Percentiles rank a stretch among this genome's conserved stretches.
These are phyloP conservation scores for Lepus europaeus DNA, from an alignment of 2,113 vertebrate species.

Conservation along the genomic window DNA sequence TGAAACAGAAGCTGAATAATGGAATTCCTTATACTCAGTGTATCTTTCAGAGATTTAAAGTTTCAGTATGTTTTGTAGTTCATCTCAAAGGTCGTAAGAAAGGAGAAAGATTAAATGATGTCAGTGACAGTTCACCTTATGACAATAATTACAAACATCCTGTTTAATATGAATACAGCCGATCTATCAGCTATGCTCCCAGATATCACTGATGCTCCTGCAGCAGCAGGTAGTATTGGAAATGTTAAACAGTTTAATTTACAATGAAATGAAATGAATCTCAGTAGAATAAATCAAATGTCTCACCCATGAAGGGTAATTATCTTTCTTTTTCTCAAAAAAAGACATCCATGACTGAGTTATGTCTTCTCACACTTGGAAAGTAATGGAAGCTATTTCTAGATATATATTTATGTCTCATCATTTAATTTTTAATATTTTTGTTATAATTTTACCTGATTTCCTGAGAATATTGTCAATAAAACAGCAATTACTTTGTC, in stretches of 20 bases:
- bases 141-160: conserved; percentile 77
- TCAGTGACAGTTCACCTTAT: conserved; percentile 61
- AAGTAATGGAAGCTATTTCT: conserved; percentile 75
- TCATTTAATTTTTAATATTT: conserved; percentile 66
- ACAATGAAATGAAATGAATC: conserved; percentile 85
- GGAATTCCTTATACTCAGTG: neutral
- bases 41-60: neutral
- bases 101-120: conserved; percentile 68
- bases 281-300: conserved; percentile 85
- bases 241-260: conserved; percentile 86
- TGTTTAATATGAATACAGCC: conserved; percentile 74
- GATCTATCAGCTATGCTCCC: conserved; percentile 72
- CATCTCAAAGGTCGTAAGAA: conserved; percentile 73
- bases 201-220: conserved; percentile 69
- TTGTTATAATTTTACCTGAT: conserved; percentile 43
- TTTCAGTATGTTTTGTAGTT: conserved; percentile 34
- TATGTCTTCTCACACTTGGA: conserved; percentile 72
- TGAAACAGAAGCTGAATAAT: neutral
- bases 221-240: conserved; percentile 77
- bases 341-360: conserved; percentile 76
- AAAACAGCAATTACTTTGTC: conserved; percentile 44
- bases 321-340: conserved; percentile 83
- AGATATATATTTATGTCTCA: neutral
- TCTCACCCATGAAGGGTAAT: conserved; percentile 86
- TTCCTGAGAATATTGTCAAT: conserved; percentile 43